phyloP scores from a whole-genome alignment of 2,113 vertebrate species.

The Gymnobelideus leadbeateri region DNA sequence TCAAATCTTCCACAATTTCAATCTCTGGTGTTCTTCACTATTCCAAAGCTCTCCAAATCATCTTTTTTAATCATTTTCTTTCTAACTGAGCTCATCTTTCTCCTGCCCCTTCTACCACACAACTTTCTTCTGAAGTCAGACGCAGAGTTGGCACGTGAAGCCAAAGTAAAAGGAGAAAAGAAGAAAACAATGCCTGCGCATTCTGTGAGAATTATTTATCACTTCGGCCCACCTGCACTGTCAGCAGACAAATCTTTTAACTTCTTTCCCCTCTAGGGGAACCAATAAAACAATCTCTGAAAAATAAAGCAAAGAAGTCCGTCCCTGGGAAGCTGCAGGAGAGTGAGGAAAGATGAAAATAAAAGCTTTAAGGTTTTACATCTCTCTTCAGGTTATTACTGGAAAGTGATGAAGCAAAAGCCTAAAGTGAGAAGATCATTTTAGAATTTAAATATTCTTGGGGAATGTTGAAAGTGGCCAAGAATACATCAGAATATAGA shows the following conservation, averaged over 20 bases:
- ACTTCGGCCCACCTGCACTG: neutral
- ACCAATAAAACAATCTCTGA: neutral
- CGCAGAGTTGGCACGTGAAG: neutral
- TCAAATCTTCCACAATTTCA: neutral
- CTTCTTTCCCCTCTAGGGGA: neutral
- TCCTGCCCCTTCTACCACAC: neutral
- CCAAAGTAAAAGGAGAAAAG: neutral
- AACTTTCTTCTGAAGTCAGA: neutral
- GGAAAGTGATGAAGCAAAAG: neutral
- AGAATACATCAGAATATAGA: neutral
- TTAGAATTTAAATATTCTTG: neutral
- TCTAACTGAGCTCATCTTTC: neutral
- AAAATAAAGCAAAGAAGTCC: neutral
- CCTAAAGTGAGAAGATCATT: slow-evolving; percentile 12
- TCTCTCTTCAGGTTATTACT: slow-evolving; percentile 2
- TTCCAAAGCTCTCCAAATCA: neutral
- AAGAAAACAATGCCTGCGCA: neutral
- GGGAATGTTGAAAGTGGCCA: neutral
- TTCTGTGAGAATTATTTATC: neutral
- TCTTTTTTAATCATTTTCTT: neutral
- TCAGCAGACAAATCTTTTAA: neutral
- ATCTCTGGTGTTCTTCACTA: neutral
- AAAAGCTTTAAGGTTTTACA: neutral
- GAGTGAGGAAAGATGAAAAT: neutral
- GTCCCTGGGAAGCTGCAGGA: neutral